Evolutionary conservation across 2,113 vertebrate species (phyloP).

Genomic region (Nematolebias whitei): DNA sequence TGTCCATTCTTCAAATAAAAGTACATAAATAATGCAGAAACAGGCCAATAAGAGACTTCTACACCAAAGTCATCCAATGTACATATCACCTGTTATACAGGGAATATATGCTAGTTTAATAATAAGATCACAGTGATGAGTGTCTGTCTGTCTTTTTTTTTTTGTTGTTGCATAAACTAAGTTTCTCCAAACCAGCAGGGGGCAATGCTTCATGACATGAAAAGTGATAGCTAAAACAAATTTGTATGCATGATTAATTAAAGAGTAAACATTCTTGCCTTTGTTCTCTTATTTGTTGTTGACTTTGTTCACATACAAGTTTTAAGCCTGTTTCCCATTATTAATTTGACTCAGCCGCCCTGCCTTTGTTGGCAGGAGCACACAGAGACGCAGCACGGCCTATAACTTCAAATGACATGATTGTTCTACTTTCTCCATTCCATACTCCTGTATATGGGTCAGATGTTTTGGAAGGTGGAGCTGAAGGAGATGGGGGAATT

Average conservation of each 20-base stretch:
- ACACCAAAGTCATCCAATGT: too few species aligned
- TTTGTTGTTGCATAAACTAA: slow-evolving; percentile 19
- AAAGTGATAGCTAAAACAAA: slow-evolving; percentile 61
- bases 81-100: too few species aligned
- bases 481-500: slow-evolving; percentile 70
- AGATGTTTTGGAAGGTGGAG: slow-evolving; percentile 77
- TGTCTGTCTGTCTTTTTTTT: too few species aligned
- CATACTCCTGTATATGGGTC: slow-evolving; percentile 73
- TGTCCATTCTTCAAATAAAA: too few species aligned
- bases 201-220: slow-evolving; percentile 62
- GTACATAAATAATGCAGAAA: too few species aligned
- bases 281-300: slow-evolving; percentile 74
- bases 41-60: too few species aligned
- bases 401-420: slow-evolving; percentile 76
- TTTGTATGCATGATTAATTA: slow-evolving; percentile 60
- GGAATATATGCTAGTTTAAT: too few species aligned
- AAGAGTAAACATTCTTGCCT: slow-evolving; percentile 55
- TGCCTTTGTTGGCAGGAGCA: slow-evolving; percentile 64
- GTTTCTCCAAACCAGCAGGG: slow-evolving; percentile 67
- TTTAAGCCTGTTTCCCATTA: slow-evolving; percentile 56
- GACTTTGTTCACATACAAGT: slow-evolving; percentile 66
- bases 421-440: slow-evolving; percentile 75
- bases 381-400: slow-evolving; percentile 54
- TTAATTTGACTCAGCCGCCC: slow-evolving; percentile 58
- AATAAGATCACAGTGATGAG: too few species aligned